phyloP scores from a whole-genome alignment of 2,113 vertebrate genomes.

The Oxyruncus cristatus region DNA sequence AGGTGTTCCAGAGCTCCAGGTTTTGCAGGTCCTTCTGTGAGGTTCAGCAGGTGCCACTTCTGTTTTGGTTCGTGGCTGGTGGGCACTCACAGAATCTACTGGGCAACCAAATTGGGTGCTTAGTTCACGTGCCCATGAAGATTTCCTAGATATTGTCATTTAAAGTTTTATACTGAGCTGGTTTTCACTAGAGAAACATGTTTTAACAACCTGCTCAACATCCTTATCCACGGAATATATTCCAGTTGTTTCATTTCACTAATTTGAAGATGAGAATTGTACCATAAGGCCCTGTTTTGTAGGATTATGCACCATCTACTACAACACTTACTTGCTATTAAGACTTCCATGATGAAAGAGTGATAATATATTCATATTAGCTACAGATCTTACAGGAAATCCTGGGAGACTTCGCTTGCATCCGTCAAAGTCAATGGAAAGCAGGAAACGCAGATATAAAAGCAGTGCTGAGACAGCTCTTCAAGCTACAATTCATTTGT shows the following conservation, averaged over 20 bases:
- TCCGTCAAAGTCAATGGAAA: neutral
- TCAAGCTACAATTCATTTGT: neutral
- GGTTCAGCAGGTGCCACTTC: neutral
- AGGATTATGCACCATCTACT: neutral
- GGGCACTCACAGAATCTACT: neutral
- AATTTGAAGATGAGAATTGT: neutral
- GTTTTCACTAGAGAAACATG: fast-evolving
- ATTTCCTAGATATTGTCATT: neutral
- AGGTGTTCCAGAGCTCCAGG: neutral
- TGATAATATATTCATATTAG: neutral
- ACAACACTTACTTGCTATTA: neutral
- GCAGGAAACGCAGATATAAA: neutral
- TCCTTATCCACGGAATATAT: neutral
- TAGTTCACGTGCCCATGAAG: neutral
- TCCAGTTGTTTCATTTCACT: neutral
- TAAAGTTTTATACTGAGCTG: neutral
- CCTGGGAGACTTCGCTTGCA: neutral
- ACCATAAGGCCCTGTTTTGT: neutral
- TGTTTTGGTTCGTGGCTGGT: neutral
- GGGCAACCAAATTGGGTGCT: neutral
- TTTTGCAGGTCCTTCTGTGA: neutral
- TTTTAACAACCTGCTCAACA: neutral
- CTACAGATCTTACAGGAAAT: neutral
- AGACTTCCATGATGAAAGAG: neutral
- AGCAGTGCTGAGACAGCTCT: neutral